Evolutionary conservation across 1,140 invertebrate species (phyloP).

Genomic region (Magallana angulata): DNA sequence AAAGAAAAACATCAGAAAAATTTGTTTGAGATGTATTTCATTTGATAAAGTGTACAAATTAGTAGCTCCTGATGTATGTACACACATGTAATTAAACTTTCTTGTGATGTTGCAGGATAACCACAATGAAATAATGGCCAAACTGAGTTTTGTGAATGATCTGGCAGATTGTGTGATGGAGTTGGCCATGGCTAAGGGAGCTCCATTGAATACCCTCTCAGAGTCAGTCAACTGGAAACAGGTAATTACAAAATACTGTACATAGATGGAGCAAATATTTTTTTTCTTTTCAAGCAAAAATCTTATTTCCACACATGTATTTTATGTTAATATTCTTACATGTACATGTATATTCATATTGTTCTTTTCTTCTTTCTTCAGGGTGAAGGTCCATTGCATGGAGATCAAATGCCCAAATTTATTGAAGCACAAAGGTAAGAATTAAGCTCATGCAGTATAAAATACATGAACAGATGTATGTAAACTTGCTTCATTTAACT

Average conservation of each 20-base stretch:
- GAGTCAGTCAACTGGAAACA: constrained; percentile 69
- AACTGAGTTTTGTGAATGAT: constrained; percentile 94
- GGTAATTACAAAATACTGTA: constrained; percentile 41
- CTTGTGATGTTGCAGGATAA: constrained; percentile 83
- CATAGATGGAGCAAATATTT: too few relatives aligned
- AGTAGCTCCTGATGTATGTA: too few relatives aligned
- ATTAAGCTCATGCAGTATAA: neutral
- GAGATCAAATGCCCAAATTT: constrained; percentile 61
- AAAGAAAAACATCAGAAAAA: too few relatives aligned
- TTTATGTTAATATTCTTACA: neutral
- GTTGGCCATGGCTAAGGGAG: constrained; percentile 87
- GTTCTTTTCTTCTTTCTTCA: constrained; percentile 47
- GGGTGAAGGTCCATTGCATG: constrained; percentile 60
- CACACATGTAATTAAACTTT: too few relatives aligned
- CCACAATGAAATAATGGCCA: constrained; percentile 95
- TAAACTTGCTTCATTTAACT: neutral
- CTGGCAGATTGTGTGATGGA: constrained; percentile 94
- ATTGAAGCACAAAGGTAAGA: constrained; percentile 67
- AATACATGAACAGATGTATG: neutral
- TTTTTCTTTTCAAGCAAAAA: too few relatives aligned
- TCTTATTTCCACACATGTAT: too few relatives aligned
- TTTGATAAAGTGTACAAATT: too few relatives aligned
- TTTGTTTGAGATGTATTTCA: too few relatives aligned
- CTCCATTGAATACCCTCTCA: constrained; percentile 81
- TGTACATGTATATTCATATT: neutral